Evolutionary conservation across 2,888 invertebrate genomes (phyloP), one percentile per base, ranked within the genome.

Genomic region (Ommatoiulus sabulosus): DNA sequence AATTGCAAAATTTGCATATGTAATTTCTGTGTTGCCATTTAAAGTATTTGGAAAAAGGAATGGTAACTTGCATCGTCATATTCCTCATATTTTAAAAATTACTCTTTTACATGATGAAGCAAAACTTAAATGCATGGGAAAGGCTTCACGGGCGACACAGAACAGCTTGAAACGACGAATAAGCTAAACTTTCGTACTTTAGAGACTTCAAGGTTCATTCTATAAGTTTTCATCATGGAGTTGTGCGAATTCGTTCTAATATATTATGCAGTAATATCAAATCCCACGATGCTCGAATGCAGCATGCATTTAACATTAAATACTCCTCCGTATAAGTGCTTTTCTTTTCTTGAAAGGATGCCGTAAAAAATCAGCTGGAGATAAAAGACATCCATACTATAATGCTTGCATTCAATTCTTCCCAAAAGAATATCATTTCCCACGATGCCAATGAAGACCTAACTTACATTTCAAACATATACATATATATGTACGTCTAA

Each of bases 381-480:
- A 24, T 24, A 24, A 7, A 72, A 72, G 72, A 24, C 72, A 72
- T 72, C 17, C 72, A 72, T 17, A 72, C 72, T 10, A 72, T 72
- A 72, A 72, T 72, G 72, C 24, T 24, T 72, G 24, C 72, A 72
- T 20, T 72, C 17, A 72, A 72, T 72, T 72, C 72, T 12, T 80
- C 80, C 80, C 80, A 80, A 80, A 80, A 80, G 80, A 80, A 80
- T 80, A 80, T 35, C 35, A 80, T 80, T 80, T 80, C 80, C 80
- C 80, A 80, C 12, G 80, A 80, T 80, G 35, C 80, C 80, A 80
- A 80, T 80, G 80, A 80, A 80, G 80, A 80, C 35, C 24, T 80
- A 80, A 12, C 80, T 80, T 35, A 24, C 80, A 80, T 80, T 80
- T 80, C 35, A 80, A 35, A 35, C 12, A 80, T 80, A 80, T 12